A percentile compares a stretch with the other conserved stretches of the same genome.
Evolutionary conservation across 1,140 invertebrate genomes (phyloP).

Genomic region (Platorchestia sp.): DNA sequence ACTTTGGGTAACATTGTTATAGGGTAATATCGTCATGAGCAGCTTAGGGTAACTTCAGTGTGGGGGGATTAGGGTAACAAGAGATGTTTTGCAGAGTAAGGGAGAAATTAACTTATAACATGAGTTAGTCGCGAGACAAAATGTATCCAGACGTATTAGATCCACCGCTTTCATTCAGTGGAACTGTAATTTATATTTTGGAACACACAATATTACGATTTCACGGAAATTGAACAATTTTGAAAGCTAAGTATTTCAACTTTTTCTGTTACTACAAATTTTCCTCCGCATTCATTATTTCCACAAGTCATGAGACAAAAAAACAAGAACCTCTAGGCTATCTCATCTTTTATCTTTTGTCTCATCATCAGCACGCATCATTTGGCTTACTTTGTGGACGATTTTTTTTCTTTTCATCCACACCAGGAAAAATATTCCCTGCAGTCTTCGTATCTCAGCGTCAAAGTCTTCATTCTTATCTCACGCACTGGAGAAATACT

Average conservation of each 20-base stretch:
- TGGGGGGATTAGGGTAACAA: too few relatives aligned
- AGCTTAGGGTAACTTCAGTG: too few relatives aligned
- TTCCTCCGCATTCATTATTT: background rate
- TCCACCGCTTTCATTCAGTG: too few relatives aligned
- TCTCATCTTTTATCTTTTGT: background rate
- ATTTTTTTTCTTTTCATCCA: background rate
- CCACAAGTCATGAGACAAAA: background rate
- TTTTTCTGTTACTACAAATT: background rate
- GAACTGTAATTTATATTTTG: background rate
- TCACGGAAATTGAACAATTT: background rate
- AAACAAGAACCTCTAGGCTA: background rate
- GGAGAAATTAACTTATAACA: too few relatives aligned
- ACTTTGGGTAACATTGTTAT: too few relatives aligned
- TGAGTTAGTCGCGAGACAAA: too few relatives aligned
- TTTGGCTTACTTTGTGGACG: background rate
- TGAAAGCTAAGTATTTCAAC: background rate
- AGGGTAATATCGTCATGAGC: too few relatives aligned
- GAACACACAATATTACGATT: background rate
- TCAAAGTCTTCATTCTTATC: background rate
- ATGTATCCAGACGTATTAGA: too few relatives aligned
- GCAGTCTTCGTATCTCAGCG: background rate
- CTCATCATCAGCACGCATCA: background rate
- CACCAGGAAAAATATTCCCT: background rate
- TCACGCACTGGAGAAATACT: too few relatives aligned
- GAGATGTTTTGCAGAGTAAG: too few relatives aligned